Conservation (phyloP, 2,797 vertebrate genomes). For the Anabacerthia variegaticeps region DNA sequence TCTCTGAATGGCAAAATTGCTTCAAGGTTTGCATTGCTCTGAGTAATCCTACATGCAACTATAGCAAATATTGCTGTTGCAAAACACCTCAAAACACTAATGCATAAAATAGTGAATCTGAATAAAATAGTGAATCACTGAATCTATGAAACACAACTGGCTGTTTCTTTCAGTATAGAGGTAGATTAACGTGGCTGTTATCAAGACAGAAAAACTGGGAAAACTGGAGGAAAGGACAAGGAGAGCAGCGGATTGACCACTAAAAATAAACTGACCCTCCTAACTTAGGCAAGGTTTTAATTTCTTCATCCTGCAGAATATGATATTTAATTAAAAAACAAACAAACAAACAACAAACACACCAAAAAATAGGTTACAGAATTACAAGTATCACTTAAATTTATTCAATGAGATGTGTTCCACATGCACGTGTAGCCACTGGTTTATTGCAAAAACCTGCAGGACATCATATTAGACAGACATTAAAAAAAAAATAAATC, state of each 20-base stretch:
- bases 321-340: background rate
- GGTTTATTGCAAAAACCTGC: background rate
- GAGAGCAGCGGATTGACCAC: background rate
- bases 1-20: background rate
- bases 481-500: background rate
- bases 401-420: background rate
- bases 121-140: too few relatives aligned
- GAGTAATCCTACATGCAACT: background rate
- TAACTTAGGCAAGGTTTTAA: background rate
- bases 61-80: background rate
- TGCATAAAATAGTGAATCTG: background rate
- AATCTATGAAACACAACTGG: background rate
- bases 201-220: background rate
- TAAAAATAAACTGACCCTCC: accelerated
- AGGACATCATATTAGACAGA: accelerated
- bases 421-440: background rate
- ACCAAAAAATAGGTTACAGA: background rate
- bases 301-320: background rate
- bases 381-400: background rate
- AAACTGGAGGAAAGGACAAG: background rate
- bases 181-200: background rate
- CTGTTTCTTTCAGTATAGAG: background rate
- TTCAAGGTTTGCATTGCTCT: background rate
- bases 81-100: background rate
- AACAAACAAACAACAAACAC: background rate